Base-by-base conservation (phyloP, 2,797 vertebrate genomes). In the Trematomus bernacchii region DNA sequence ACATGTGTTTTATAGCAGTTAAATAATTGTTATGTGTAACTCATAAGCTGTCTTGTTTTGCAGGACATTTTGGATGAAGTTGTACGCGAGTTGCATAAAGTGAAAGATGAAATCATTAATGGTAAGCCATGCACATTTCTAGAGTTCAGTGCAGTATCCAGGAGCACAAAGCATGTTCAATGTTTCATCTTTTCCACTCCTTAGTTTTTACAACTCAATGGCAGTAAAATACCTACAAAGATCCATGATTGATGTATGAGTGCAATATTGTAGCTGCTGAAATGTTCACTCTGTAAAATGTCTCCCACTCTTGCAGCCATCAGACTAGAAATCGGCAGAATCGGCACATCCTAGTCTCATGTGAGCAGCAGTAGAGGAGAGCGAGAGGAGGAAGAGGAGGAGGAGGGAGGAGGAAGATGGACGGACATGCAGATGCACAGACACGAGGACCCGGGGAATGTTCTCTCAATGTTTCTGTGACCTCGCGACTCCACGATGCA, bases 11-110 rank as follows among this genome's bases (percentile, higher is more conserved):
- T 61, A 27, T 52, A 21, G 40, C 47, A 51, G 50, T 27, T 21
- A 16, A 46, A 54, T 7, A 2, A 0, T 66, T 43, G 16, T 11
- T 21, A 4, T 47, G 58, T 57, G 1, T 21, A 48, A 63, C 53
- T 61, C 30, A 84, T 11, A 3, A 61, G 21, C 37, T 14, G 1
- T 61, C 8, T 71, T 70, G 9, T 65, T 68, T 78, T 69, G 65
- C 93, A 99, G 98, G 98, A 99, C 94, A 99, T 99, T 90, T 95
- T 99, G 94, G 98, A 99, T 89, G 98, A 99, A 93, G 98, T 99
- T 85, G 97, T 99, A 83, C 97, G 97, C 40, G 98, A 99, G 93
- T 95, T 99, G 84, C 98, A 99, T 95, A 99, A 98, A 89, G 98
- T 99, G 89, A 99, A 99, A 95, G 97, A 99, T 85, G 98, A 99